Evolutionary conservation across 1,140 invertebrate species (phyloP).

Genomic region (Globodera rostochiensis): DNA sequence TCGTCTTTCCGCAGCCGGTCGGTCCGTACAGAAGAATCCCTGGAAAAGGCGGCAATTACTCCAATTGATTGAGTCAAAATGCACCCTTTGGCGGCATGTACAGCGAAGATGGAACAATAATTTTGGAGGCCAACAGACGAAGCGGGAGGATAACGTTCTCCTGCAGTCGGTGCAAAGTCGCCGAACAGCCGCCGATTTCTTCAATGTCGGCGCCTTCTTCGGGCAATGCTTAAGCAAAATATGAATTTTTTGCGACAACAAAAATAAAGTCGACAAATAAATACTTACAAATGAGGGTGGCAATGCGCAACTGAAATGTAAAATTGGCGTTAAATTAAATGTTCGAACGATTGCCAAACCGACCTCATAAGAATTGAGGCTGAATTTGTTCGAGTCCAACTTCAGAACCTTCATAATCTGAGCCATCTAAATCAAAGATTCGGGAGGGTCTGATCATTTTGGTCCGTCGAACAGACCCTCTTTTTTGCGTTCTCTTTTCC

Average conservation of each 20-base stretch:
- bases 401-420: slow-evolving; percentile 18
- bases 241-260: not conserved
- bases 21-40: slow-evolving; percentile 39
- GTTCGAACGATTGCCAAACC: not conserved
- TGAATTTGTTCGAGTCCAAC: slow-evolving; percentile 12
- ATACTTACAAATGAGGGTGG: not conserved
- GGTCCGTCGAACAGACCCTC: too few species aligned
- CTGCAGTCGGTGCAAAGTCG: slow-evolving; percentile 4
- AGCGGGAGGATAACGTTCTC: slow-evolving; percentile 28
- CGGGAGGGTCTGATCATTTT: too few species aligned
- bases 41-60: not conserved
- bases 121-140: slow-evolving; percentile 20
- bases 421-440: slow-evolving; percentile 9
- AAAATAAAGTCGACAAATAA: not conserved
- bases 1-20: slow-evolving; percentile 80
- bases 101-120: slow-evolving; percentile 18
- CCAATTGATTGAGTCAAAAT: not conserved
- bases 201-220: slow-evolving; percentile 28
- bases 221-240: slow-evolving; percentile 4
- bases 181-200: slow-evolving; percentile 22
- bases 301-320: not conserved
- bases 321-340: not conserved
- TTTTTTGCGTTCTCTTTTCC: too few species aligned
- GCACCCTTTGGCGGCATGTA: slow-evolving; percentile 35
- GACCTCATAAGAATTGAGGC: slow-evolving; percentile 24